Conservation (phyloP, 2,797 vertebrate species). For the Clangula hyemalis region DNA sequence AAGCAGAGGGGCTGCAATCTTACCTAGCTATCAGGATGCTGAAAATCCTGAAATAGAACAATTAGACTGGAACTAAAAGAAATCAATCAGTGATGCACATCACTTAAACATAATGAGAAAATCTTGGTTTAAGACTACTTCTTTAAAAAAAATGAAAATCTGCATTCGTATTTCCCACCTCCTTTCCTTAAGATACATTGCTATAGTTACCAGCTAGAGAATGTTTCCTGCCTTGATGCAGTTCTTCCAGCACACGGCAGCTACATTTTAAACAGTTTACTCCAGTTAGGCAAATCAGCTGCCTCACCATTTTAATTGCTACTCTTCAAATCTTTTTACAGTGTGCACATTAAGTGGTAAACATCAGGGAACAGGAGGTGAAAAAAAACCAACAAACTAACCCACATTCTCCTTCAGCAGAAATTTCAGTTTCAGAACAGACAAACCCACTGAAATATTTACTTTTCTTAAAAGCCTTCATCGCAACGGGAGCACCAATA, state of each 20-base stretch:
- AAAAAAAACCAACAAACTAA: background rate
- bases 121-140: background rate
- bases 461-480: background rate
- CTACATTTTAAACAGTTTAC: background rate
- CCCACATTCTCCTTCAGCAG: background rate
- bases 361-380: background rate
- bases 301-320: background rate
- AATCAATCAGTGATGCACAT: background rate
- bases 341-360: background rate
- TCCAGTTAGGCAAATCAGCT: background rate
- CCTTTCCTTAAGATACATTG: background rate
- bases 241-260: background rate
- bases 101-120: background rate
- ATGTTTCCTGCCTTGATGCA: background rate
- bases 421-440: constrained; percentile 4
- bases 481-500: background rate
- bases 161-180: background rate
- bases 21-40: background rate
- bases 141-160: too few relatives aligned
- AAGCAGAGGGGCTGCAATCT: too few relatives aligned
- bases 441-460: background rate
- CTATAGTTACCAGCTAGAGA: background rate
- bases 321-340: background rate
- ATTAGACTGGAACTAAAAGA: background rate
- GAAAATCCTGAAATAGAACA: background rate